phyloP scores from a whole-genome alignment of 2,113 vertebrate genomes.

The Andinoacara biseriatus region DNA sequence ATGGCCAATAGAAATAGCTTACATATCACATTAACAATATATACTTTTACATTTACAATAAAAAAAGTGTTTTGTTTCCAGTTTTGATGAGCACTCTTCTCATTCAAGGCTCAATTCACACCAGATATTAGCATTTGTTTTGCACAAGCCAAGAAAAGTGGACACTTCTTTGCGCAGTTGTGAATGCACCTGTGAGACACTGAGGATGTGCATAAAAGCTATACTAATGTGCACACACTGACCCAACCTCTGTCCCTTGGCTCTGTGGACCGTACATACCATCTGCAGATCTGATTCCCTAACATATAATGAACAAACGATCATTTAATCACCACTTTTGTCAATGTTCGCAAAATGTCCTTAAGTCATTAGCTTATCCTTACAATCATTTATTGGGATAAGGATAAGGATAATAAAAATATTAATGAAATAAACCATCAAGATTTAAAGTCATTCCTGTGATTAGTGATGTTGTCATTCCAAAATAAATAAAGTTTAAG shows the following conservation, averaged over 20 bases:
- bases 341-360: neutral
- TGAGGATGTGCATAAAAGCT: neutral
- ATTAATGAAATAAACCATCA: neutral
- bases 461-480: too few relatives aligned
- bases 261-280: neutral
- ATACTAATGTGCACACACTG: too few relatives aligned
- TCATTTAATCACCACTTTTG: neutral
- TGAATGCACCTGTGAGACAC: neutral
- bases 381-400: neutral
- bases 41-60: neutral
- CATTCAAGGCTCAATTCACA: too few relatives aligned
- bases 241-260: too few relatives aligned
- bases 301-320: neutral
- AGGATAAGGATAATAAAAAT: neutral
- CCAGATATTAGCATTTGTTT: too few relatives aligned
- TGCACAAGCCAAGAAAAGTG: rapidly evolving
- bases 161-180: neutral
- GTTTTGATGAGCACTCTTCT: neutral
- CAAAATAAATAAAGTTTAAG: neutral
- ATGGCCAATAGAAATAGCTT: too few relatives aligned
- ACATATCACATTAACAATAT: neutral
- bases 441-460: neutral
- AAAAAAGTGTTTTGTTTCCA: neutral
- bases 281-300: neutral
- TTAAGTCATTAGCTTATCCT: neutral